Evolutionary conservation across 2,113 vertebrate genomes (phyloP).

Genomic region (Syngnathoides biaculeatus): DNA sequence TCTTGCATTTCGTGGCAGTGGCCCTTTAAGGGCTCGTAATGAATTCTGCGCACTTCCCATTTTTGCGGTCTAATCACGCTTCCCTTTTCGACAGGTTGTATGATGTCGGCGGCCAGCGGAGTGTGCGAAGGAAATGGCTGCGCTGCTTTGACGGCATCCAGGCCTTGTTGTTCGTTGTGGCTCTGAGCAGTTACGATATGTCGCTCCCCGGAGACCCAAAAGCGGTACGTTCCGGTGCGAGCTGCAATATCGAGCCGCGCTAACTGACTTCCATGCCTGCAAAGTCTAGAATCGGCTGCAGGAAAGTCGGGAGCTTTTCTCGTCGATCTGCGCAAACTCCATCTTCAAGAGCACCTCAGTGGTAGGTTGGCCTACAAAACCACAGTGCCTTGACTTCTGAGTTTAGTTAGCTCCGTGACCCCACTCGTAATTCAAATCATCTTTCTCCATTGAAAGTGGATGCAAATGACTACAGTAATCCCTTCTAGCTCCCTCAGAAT

Average conservation of each 20-base stretch:
- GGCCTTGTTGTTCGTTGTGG: constrained; percentile 67
- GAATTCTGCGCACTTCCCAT: no score
- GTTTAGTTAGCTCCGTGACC: background rate
- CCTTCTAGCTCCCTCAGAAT: no score
- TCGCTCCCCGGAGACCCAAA: constrained; percentile 38
- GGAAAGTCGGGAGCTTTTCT: constrained; percentile 70
- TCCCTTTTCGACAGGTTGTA: constrained; percentile 57
- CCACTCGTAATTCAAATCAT: no score
- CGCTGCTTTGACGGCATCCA: constrained; percentile 69
- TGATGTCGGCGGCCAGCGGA: constrained; percentile 70
- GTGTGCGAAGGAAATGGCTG: constrained; percentile 70
- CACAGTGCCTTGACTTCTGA: background rate
- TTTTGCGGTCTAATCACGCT: background rate
- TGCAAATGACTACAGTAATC: no score
- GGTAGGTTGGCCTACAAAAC: constrained; percentile 43
- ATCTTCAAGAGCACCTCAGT: constrained; percentile 59
- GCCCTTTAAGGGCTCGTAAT: no score
- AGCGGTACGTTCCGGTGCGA: constrained; percentile 40
- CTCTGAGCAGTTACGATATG: constrained; percentile 69
- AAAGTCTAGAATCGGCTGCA: constrained; percentile 60
- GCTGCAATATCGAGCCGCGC: background rate
- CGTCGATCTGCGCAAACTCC: constrained; percentile 56
- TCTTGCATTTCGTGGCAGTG: no score
- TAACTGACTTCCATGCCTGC: background rate
- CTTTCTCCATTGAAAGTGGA: no score